Evolutionary conservation across 2,888 invertebrate genomes (phyloP).

Genomic region (Orchesellides sinensis): DNA sequence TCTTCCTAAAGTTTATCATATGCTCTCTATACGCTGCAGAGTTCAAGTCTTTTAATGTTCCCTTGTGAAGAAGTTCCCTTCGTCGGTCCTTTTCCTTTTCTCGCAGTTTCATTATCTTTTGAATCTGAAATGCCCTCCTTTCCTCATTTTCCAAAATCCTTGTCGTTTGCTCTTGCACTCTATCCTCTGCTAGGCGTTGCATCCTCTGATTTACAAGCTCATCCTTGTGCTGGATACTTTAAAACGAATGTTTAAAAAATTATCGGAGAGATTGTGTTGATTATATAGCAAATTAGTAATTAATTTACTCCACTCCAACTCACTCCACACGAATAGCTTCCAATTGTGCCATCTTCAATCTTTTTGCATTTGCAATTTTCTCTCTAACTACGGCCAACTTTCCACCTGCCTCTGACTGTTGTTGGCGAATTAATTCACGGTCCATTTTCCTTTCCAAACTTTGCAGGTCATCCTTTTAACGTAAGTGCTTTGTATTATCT

Average conservation of each 20-base stretch:
- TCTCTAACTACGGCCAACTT: background rate
- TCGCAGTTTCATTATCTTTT: background rate
- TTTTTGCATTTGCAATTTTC: background rate
- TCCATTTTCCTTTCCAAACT: background rate
- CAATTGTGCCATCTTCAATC: background rate
- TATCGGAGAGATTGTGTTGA: no score
- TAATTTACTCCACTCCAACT: background rate
- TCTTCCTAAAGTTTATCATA: background rate
- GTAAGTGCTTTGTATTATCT: no score
- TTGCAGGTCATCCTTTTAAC: constrained; percentile 6
- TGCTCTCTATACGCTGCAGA: constrained; percentile 13
- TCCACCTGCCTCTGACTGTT: background rate
- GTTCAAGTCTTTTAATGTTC: constrained; percentile 15
- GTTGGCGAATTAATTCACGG: background rate
- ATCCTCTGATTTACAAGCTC: background rate
- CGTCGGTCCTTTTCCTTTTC: background rate
- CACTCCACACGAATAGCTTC: background rate
- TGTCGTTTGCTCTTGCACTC: background rate
- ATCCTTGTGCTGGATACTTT: background rate
- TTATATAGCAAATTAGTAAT: background rate
- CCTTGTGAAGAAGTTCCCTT: constrained; percentile 5
- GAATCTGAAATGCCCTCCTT: background rate
- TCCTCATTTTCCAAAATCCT: background rate
- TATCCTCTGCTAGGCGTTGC: background rate
- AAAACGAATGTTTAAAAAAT: no score